Percentiles rank a stretch among this genome's conserved stretches.
These are phyloP conservation scores for Sinhomidia bicolor DNA, from an alignment of 2,888 invertebrate species.

Conservation along the genomic window DNA sequence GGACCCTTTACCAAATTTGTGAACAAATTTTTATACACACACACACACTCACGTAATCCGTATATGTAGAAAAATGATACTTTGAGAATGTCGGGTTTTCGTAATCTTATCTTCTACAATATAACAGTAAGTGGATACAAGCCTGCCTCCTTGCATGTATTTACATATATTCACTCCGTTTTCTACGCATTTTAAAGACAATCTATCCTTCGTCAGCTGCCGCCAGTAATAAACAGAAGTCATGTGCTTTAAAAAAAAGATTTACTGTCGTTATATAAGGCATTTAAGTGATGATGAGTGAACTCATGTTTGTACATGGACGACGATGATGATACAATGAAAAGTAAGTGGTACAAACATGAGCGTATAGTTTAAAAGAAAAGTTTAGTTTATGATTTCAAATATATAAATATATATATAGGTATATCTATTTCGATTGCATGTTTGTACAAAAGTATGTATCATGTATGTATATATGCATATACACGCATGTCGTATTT, in stretches of 20 bases:
- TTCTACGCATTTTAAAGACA: constrained; percentile 17
- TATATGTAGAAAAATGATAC: neutral
- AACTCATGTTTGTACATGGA: neutral
- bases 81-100: neutral
- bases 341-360: too few species aligned
- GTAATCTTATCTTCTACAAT: constrained; percentile 59
- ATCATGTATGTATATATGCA: too few species aligned
- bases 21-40: constrained; percentile 31
- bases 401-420: neutral
- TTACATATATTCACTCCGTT: neutral
- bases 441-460: neutral
- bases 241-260: constrained; percentile 55
- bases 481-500: constrained; percentile 27
- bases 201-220: constrained; percentile 39
- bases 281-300: constrained; percentile 40
- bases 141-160: neutral
- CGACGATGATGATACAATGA: neutral
- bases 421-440: constrained; percentile 43
- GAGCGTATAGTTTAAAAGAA: neutral
- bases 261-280: constrained; percentile 47
- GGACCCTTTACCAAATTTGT: constrained; percentile 60
- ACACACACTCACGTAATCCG: neutral
- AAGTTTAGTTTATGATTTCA: constrained; percentile 7
- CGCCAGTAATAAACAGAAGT: constrained; percentile 69
- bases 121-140: neutral